Conservation (phyloP, 2,113 vertebrate species). For the Indri indri region DNA sequence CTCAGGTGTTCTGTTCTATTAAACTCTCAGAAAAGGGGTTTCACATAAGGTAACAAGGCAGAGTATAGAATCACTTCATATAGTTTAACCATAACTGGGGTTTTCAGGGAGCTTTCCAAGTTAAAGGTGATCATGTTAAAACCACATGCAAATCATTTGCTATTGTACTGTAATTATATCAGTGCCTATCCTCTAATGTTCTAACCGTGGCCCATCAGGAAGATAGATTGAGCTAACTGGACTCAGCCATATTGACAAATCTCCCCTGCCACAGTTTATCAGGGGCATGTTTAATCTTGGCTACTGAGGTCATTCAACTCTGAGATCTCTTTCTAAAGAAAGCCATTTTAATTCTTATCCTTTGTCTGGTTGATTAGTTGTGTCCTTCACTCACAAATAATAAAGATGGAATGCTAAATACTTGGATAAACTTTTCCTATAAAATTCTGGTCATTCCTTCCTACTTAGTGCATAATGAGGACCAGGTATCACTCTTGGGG, state of each 20-base stretch:
- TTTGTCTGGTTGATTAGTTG: conserved; percentile 23
- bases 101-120: background rate
- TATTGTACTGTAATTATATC: background rate
- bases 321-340: conserved; percentile 25
- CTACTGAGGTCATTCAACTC: conserved; percentile 3
- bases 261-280: background rate
- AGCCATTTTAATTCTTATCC: conserved; percentile 34
- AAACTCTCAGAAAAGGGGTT: background rate
- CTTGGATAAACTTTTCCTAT: background rate
- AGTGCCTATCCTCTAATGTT: background rate
- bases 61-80: background rate
- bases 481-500: background rate
- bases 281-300: conserved; percentile 34
- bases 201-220: background rate
- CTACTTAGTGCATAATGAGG: background rate
- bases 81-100: background rate
- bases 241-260: conserved; percentile 20
- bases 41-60: background rate
- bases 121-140: background rate
- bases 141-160: background rate
- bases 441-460: background rate
- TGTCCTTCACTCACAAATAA: conserved; percentile 48
- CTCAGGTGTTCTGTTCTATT: background rate
- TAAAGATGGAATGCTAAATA: conserved; percentile 26
- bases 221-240: background rate